These are phyloP conservation scores for Strigops habroptila DNA, from an alignment of 2,113 vertebrate species.

Conservation along the genomic window DNA sequence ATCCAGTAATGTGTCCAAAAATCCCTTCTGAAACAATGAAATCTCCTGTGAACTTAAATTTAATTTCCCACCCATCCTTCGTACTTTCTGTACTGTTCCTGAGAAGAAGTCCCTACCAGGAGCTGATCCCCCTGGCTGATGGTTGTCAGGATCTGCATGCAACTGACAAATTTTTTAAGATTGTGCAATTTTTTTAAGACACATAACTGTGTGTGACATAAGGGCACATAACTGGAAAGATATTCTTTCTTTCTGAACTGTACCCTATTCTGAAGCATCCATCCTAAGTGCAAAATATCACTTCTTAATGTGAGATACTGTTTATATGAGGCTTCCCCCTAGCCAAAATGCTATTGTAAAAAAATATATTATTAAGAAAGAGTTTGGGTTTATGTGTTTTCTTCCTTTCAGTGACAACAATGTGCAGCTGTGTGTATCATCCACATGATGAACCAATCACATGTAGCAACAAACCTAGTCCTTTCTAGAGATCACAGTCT, in stretches of 20 bases:
- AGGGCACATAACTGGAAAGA: not conserved
- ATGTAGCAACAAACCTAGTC: not conserved
- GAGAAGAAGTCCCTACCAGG: not conserved
- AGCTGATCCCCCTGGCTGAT: not conserved
- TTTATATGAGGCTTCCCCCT: not conserved
- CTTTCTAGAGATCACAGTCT: not conserved
- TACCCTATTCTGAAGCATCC: not conserved
- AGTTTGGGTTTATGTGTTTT: not conserved
- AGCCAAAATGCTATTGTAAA: not conserved
- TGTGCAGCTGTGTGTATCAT: not conserved
- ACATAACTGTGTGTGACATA: not conserved
- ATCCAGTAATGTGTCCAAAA: not conserved
- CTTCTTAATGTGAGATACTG: not conserved
- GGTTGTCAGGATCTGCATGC: not conserved
- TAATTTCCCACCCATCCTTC: rapidly evolving
- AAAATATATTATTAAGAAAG: not conserved
- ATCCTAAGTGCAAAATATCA: not conserved
- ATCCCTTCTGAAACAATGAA: not conserved
- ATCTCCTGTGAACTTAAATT: not conserved
- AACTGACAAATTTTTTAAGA: not conserved
- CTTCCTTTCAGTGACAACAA: not conserved
- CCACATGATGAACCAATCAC: not conserved
- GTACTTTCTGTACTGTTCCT: not conserved
- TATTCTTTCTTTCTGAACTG: not conserved
- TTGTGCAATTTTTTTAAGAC: not conserved